Evolutionary conservation across 2,888 invertebrate genomes (phyloP), one percentile per base, ranked within the genome.

Genomic region (Trachelus troglodyta): DNA sequence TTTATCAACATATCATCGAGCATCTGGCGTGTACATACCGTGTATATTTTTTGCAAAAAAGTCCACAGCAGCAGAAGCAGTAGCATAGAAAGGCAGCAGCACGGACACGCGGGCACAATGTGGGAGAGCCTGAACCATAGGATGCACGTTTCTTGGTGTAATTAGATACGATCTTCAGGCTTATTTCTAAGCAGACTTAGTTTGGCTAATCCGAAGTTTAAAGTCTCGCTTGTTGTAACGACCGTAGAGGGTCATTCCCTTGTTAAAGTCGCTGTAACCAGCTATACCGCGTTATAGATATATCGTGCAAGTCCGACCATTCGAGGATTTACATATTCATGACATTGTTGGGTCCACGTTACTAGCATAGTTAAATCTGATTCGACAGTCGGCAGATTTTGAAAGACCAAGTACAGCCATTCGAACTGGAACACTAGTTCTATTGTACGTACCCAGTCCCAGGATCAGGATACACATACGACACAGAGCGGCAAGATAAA

Each of bases 241-340:
- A 85, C 78, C 79, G 75, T 81, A 81, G 83, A 82, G 77, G 81
- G 79, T 80, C 81, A 2, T 23, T 56, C 23, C 23, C 56, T 56
- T 56, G 56, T 56, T 56, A 56, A 23, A 56, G 56, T 56, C 23
- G 9, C 23, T 56, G 23, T 56, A 23, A 56, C 56, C 56, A 56
- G 56, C 23, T 9, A 56, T 56, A 56, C 56, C 80, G 84, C 82
- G 85, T 86, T 86, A 86, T 80, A 84, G 81, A 75, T 68, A 74
- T 69, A 75, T 76, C 75, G 76, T 74, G 71, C 33, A 74, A 76
- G 74, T 76, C 73, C 74, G 79, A 76, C 77, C 80, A 74, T 77
- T 73, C 34, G 71, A 40, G 75, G 74, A 83, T 88, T 85, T 88
- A 84, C 87, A 88, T 88, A 88, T 85, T 86, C 84, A 87, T 87